phyloP scores from a whole-genome alignment of 2,113 vertebrate species.

The Tachycineta bicolor region DNA sequence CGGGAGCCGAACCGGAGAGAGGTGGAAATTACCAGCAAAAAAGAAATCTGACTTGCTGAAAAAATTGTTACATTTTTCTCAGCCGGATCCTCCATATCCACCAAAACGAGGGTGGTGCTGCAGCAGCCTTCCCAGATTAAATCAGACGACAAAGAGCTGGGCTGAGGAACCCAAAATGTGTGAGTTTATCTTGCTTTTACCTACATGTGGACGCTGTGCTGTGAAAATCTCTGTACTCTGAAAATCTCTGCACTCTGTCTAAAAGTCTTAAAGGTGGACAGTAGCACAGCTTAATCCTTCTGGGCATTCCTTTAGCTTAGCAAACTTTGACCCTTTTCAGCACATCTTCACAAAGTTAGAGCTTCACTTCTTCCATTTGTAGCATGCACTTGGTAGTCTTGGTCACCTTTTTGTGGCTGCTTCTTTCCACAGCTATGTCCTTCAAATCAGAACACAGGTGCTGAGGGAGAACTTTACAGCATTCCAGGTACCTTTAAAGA shows the following conservation, averaged over 20 bases:
- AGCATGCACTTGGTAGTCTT: background rate
- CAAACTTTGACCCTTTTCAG: background rate
- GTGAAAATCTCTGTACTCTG: background rate
- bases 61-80: background rate
- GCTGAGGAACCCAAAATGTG: fast-evolving
- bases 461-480: background rate
- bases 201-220: background rate
- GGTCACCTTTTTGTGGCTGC: background rate
- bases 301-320: background rate
- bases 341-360: background rate
- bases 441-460: background rate
- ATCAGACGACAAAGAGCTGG: background rate
- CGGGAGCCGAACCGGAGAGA: background rate
- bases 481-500: background rate
- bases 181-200: background rate
- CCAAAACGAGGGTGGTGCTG: background rate
- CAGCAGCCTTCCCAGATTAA: background rate
- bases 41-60: background rate
- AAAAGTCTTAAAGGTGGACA: background rate
- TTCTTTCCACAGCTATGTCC: background rate
- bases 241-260: background rate
- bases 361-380: background rate
- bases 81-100: fast-evolving
- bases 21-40: background rate
- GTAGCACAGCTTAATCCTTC: background rate